These are phyloP conservation scores for Notocelia uddmanniana DNA, from an alignment of 2,888 invertebrate species.

Conservation along the genomic window DNA sequence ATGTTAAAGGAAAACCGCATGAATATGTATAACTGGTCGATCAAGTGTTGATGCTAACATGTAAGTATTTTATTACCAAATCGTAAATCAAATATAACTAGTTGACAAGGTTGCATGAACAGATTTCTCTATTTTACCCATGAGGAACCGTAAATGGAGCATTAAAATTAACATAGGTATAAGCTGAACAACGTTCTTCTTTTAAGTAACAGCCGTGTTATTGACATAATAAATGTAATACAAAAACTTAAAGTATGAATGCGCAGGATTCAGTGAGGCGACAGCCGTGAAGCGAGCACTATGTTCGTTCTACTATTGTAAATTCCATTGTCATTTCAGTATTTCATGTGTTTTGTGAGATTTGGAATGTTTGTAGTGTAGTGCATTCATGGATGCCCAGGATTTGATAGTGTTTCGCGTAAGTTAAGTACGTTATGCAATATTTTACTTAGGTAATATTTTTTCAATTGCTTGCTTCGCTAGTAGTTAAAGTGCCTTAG, in stretches of 20 bases:
- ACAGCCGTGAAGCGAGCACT: conserved; percentile 29
- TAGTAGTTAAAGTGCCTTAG: neutral
- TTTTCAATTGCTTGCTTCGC: neutral
- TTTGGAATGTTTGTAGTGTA: conserved; percentile 12
- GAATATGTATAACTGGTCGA: neutral
- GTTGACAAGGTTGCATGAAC: neutral
- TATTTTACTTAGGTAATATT: neutral
- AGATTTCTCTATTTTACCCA: neutral
- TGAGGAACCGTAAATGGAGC: neutral
- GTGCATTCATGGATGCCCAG: conserved; percentile 56
- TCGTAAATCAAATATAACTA: neutral
- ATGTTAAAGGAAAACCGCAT: conserved; percentile 1
- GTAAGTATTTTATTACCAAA: neutral
- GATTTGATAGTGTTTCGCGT: conserved; percentile 56
- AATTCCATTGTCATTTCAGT: neutral
- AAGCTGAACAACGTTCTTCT: conserved; percentile 15
- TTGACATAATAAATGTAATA: conserved; percentile 38
- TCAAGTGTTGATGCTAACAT: neutral
- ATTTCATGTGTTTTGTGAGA: conserved; percentile 12
- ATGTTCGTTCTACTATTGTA: conserved; percentile 29
- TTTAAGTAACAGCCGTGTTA: conserved; percentile 17
- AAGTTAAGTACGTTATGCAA: conserved; percentile 43
- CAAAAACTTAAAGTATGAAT: conserved; percentile 37
- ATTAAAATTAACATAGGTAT: conserved; percentile 1
- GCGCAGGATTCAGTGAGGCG: conserved; percentile 37